Evolutionary conservation across 2,797 vertebrate species (phyloP), one percentile per base, ranked within the genome.

Genomic region (Brachymystax lenok): DNA sequence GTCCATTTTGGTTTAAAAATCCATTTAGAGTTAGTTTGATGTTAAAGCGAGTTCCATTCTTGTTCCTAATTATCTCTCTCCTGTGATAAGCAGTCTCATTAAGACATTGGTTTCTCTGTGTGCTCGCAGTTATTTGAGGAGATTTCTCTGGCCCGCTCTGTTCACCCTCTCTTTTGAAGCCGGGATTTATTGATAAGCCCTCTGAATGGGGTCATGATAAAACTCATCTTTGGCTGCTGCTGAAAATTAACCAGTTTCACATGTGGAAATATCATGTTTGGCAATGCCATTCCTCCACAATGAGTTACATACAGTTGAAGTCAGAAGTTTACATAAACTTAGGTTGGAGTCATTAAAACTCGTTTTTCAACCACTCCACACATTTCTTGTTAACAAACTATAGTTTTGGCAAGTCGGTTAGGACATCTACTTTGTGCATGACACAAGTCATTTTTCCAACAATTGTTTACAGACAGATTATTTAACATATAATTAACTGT

Each of bases 161-260:
- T 77, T 85, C 79, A 66, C 75, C 63, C 71, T 82, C 72, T 81
- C 51, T 81, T 89, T 90, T 90, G 86, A 91, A 90, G 85, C 80
- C 4, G 79, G 75, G 83, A 82, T 88, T 46, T 46, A 86, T 88
- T 83, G 82, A 90, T 86, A 90, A 87, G 83, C 81, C 16, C 85
- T 87, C 80, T 79, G 82, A 79, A 68, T 77, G 80, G 77, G 79
- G 82, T 33, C 46, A 17, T 72, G 77, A 85, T 84, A 82, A 89
- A 77, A 84, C 80, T 52, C 30, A 83, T 82, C 88, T 86, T 86
- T 87, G 70, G 82, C 71, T 82, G 46, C 5, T 40, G 40, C 5
- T 80, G 80, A 87, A 89, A 81, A 84, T 77, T 69, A 88, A 82
- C 84, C n/a, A 63, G 79, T 83, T 79, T 77, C 80, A 88, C 50